Conservation (phyloP, 2,113 vertebrate genomes). For the Pipra filicauda region DNA sequence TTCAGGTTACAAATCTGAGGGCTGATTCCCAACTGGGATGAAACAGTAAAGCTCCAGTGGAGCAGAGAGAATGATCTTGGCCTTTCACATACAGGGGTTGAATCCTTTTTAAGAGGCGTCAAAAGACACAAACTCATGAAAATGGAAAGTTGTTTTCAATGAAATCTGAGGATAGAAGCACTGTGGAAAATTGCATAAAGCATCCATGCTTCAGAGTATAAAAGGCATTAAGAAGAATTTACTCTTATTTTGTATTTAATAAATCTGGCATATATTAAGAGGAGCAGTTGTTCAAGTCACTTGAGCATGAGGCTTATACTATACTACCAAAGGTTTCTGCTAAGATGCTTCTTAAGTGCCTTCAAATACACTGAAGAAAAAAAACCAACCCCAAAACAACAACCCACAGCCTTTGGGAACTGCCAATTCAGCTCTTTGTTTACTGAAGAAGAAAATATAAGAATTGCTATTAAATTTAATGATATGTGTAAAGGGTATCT, state of each 20-base stretch:
- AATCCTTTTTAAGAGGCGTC: neutral
- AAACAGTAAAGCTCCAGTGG: neutral
- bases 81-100: neutral
- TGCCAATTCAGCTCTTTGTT: neutral
- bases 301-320: neutral
- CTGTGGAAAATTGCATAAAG: neutral
- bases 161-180: neutral
- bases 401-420: neutral
- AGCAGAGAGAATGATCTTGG: neutral
- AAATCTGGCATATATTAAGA: neutral
- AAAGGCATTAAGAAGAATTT: neutral
- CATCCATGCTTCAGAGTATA: neutral
- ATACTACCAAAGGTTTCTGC: neutral
- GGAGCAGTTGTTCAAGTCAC: neutral
- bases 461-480: neutral
- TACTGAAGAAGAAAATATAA: neutral
- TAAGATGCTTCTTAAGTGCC: neutral
- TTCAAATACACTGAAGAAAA: neutral
- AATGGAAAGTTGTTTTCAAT: neutral
- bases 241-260: slow-evolving; percentile 4
- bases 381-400: accelerated
- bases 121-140: slow-evolving; percentile 3
- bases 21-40: neutral
- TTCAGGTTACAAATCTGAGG: neutral
- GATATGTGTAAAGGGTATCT: neutral